These are phyloP conservation scores for Hephaestus fuliginosus DNA, from an alignment of 2,797 vertebrate species.

Conservation along the genomic window DNA sequence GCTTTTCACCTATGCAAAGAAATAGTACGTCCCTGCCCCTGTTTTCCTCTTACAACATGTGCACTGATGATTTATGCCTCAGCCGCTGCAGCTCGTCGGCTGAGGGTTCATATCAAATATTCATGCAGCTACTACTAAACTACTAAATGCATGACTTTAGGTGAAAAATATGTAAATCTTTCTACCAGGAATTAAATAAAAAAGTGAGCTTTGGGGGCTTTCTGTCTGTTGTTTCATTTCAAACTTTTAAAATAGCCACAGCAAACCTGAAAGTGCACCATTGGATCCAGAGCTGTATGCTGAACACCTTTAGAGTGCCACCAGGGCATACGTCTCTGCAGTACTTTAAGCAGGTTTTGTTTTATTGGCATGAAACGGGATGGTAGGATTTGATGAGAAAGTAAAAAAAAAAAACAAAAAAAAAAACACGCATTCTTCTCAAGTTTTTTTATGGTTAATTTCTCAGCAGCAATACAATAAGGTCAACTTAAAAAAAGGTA, in stretches of 20 bases:
- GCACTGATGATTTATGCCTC: constrained; percentile 2
- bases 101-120: constrained; percentile 35
- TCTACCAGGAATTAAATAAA: not conserved
- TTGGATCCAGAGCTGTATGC: not conserved
- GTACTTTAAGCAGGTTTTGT: not conserved
- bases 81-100: not conserved
- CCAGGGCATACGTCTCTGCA: not conserved
- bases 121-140: constrained; percentile 20
- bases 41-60: not conserved
- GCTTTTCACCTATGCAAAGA: not conserved
- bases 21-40: too few species aligned
- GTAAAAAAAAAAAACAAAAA: not conserved
- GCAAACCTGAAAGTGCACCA: not conserved
- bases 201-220: not conserved
- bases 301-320: not conserved
- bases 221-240: not conserved
- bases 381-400: not conserved
- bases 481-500: not conserved
- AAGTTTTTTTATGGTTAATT: not conserved
- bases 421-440: too few species aligned
- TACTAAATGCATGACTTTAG: constrained; percentile 16
- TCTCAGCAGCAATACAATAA: not conserved
- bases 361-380: not conserved
- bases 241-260: not conserved
- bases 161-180: constrained; percentile 18